Evolutionary conservation across 1,140 invertebrate genomes (phyloP).

Genomic region (Lordiphosa collinella): DNA sequence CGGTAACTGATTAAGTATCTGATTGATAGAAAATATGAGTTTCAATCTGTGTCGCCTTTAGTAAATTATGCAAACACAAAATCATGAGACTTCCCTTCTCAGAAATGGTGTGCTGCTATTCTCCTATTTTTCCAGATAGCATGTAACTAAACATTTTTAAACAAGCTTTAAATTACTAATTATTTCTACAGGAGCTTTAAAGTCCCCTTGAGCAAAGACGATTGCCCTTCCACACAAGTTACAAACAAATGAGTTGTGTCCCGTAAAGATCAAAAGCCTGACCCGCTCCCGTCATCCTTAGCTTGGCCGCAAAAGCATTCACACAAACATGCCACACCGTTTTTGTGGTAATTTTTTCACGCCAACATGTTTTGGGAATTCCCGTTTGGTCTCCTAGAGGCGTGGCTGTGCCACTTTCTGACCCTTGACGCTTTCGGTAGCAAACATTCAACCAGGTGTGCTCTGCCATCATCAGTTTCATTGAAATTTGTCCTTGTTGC

Average conservation of each 20-base stretch:
- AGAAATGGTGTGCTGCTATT: too few relatives aligned
- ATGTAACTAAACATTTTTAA: neutral
- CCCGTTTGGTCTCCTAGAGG: slow-evolving; percentile 26
- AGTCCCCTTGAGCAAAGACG: neutral
- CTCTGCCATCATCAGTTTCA: slow-evolving; percentile 4
- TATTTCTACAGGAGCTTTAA: slow-evolving; percentile 2
- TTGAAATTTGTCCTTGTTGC: slow-evolving; percentile 25
- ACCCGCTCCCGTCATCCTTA: neutral
- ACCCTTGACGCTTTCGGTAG: slow-evolving; percentile 24
- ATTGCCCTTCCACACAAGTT: neutral
- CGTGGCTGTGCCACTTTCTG: slow-evolving; percentile 15
- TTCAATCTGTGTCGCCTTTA: too few relatives aligned
- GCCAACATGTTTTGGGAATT: slow-evolving; percentile 21
- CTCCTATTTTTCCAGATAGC: neutral
- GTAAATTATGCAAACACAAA: too few relatives aligned
- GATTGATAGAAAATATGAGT: too few relatives aligned
- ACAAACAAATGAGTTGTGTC: slow-evolving; percentile 34
- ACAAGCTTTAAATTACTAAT: neutral
- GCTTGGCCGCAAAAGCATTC: slow-evolving; percentile 1
- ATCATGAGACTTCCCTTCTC: too few relatives aligned
- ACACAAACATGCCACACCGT: neutral
- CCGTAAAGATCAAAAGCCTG: slow-evolving; percentile 19
- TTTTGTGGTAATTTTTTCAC: slow-evolving; percentile 8
- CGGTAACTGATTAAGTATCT: too few relatives aligned
- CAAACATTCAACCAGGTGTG: neutral